Percentiles rank a stretch among this genome's conserved stretches.
phyloP scores from a whole-genome alignment of 2,888 invertebrate species.

The Tenthredo distinguenda region DNA sequence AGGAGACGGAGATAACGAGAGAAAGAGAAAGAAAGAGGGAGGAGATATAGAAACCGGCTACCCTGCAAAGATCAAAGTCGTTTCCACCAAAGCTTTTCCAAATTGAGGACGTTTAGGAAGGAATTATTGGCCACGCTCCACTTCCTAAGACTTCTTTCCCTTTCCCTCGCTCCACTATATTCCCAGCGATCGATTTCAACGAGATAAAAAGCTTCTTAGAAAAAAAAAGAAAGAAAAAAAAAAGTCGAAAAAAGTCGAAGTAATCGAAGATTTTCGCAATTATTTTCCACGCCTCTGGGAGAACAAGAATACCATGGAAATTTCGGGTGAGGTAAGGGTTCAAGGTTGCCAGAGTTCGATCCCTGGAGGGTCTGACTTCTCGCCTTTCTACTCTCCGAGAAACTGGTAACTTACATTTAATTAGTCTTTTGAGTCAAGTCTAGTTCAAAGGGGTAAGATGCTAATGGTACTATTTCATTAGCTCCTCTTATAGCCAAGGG shows the following conservation, averaged over 20 bases:
- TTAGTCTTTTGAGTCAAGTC: conserved; percentile 32
- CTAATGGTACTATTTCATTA: conserved; percentile 34
- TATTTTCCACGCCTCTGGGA: background rate
- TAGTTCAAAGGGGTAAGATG: conserved; percentile 6
- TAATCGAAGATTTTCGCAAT: background rate
- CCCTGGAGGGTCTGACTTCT: background rate
- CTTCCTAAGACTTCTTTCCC: conserved; percentile 31
- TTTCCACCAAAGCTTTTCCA: conserved; percentile 42
- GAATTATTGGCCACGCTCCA: conserved; percentile 49
- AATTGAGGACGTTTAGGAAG: conserved; percentile 50
- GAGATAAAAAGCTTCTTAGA: background rate
- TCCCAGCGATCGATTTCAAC: background rate
- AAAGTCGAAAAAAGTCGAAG: background rate
- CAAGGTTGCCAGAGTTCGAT: conserved; percentile 25
- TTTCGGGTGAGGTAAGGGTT: background rate
- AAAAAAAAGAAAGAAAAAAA: too few species aligned
- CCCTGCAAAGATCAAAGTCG: conserved; percentile 42
- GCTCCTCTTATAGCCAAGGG: background rate
- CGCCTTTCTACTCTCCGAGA: background rate
- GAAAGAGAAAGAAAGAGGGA: background rate
- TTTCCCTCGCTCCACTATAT: background rate
- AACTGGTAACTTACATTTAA: conserved; percentile 20
- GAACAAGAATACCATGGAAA: background rate
- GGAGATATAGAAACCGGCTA: background rate
- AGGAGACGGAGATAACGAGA: background rate